Evolutionary conservation across 2,797 vertebrate species (phyloP).

Genomic region (Myioborus miniatus): DNA sequence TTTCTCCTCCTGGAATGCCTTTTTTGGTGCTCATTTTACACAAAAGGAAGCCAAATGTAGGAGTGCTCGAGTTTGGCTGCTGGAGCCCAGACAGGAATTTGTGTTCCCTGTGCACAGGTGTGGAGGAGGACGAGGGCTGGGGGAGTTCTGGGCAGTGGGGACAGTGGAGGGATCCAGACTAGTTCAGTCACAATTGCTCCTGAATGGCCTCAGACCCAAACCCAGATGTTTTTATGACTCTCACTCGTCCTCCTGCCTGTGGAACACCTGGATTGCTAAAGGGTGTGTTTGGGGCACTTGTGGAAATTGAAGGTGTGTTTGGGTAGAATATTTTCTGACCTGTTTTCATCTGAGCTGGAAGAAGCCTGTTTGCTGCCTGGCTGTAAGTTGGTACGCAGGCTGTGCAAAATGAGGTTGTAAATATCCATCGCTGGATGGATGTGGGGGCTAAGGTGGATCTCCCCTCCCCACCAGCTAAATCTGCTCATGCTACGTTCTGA

Average conservation of each 20-base stretch:
- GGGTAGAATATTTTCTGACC: background rate
- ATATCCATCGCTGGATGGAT: background rate
- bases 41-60: accelerated
- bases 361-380: background rate
- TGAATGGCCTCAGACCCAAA: background rate
- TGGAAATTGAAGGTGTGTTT: background rate
- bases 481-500: background rate
- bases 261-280: background rate
- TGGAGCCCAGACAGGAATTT: background rate
- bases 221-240: background rate
- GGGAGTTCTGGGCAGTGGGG: background rate
- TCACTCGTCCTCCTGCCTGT: background rate
- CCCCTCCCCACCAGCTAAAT: background rate
- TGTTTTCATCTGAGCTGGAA: background rate
- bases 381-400: background rate
- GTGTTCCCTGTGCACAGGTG: background rate
- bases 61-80: background rate
- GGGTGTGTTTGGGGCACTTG: background rate
- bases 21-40: background rate
- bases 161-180: background rate
- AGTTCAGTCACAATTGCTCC: background rate
- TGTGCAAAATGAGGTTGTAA: background rate
- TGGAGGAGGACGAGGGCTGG: background rate
- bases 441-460: background rate
- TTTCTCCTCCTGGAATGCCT: background rate